Evolutionary conservation across 2,113 vertebrate genomes (phyloP), one percentile per base, ranked within the genome.

Genomic region (Chaenogobius annularis): DNA sequence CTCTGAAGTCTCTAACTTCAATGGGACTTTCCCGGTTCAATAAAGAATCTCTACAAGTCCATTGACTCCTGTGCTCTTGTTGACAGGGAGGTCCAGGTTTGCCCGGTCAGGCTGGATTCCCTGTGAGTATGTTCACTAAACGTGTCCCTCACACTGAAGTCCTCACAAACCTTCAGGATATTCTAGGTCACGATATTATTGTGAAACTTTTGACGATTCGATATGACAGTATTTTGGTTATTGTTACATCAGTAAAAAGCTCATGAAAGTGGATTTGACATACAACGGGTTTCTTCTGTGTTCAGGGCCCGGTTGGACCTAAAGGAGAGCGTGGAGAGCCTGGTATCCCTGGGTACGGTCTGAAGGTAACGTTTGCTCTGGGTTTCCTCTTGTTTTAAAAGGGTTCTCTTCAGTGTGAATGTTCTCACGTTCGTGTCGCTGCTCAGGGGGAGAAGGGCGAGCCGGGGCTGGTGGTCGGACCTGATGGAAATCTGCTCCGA

Each of bases 361-460:
- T 70, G 46, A 94, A 94, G 92, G 93, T 93, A 73, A 62, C 5
- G 10, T 1, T 43, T 35, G 13, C 13, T 61, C 58, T 7, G 17
- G 0, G 31, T 37, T n/a, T 37, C 12, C 11, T 46, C 12, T 12
- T 2, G 12, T 2, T 10, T 37, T 62, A 40, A 40, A 62, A n/a
- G 26, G 35, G 31, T 20, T 46, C 13, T 20, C 19, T 22, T 65
- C 22, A 7, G 9, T 23, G 26, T 64, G n/a, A 26, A 23, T 13
- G 64, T 47, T 1, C 17, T n/a, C 0, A 40, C 15, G 10, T 47
- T 10, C 58, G 15, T 47, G 20, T 10, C 26, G 64, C 2, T 76
- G 61, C 66, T 81, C 82, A 94, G 93, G 93, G 93, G 2, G 91
- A 93, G 70, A 94, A 94, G 85, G 93, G 93, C 13, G 93, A 93